Conservation (phyloP, 2,888 invertebrate species). For the Acheta domesticus region DNA sequence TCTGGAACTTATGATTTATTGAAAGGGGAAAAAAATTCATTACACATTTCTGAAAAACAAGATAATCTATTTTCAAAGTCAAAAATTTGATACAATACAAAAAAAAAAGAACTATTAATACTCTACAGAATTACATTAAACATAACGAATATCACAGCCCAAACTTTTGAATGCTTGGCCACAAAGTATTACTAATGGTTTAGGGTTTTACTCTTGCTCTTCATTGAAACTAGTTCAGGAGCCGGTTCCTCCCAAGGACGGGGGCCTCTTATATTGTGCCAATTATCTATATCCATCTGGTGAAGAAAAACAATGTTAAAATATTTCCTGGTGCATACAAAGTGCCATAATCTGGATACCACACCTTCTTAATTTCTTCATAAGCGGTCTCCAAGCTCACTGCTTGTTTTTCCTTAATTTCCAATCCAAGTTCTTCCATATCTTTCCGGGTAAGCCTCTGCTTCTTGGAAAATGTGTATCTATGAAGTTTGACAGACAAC, state of each 20-base stretch:
- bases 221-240: background rate
- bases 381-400: slow-evolving; percentile 71
- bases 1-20: too few relatives aligned
- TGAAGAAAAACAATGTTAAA: background rate
- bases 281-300: slow-evolving; percentile 29
- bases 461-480: slow-evolving; percentile 57
- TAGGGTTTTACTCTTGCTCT: background rate
- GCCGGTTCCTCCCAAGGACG: slow-evolving; percentile 29
- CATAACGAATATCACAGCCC: too few relatives aligned
- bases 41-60: too few relatives aligned
- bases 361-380: slow-evolving; percentile 63
- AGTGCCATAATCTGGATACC: too few relatives aligned
- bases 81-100: too few relatives aligned
- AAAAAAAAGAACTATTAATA: too few relatives aligned
- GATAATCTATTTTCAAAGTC: too few relatives aligned
- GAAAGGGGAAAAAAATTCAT: too few relatives aligned
- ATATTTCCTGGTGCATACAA: too few relatives aligned
- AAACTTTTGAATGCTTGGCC: too few relatives aligned
- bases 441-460: slow-evolving; percentile 60
- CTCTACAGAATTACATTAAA: too few relatives aligned
- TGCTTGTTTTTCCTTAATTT: slow-evolving; percentile 61
- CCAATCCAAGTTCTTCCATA: slow-evolving; percentile 63
- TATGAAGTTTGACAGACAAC: slow-evolving; percentile 38
- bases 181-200: background rate
- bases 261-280: slow-evolving; percentile 28